Conservation (phyloP, 2,797 vertebrate species). For the Gymnodraco acuticeps region DNA sequence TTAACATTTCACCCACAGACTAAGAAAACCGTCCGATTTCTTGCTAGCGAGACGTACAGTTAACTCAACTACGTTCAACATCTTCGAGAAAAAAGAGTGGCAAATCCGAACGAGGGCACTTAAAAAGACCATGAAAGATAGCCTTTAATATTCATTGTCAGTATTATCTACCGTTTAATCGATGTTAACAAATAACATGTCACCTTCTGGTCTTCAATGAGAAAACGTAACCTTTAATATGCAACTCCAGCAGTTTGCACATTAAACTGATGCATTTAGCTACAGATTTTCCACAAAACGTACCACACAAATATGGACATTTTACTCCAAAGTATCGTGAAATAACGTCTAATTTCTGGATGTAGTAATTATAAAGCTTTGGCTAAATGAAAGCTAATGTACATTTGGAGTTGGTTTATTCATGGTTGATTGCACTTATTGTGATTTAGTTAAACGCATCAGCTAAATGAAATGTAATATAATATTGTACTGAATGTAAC, state of each 20-base stretch:
- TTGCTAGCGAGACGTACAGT: conserved; percentile 1
- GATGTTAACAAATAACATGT: conserved; percentile 22
- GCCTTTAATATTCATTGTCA: conserved; percentile 27
- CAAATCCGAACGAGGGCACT: conserved; percentile 26
- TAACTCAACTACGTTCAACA: conserved; percentile 36
- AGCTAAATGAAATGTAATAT: too few relatives aligned
- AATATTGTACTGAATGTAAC: neutral
- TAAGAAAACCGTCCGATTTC: conserved; percentile 33
- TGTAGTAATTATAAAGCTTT: too few relatives aligned
- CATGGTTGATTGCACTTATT: too few relatives aligned
- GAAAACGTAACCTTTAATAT: neutral
- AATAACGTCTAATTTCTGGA: too few relatives aligned
- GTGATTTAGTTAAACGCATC: too few relatives aligned
- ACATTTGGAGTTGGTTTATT: too few relatives aligned
- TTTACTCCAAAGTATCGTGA: too few relatives aligned
- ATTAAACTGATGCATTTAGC: neutral
- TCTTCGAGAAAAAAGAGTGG: neutral
- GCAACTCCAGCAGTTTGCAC: conserved; percentile 1
- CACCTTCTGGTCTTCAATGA: conserved; percentile 13
- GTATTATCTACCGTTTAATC: conserved; percentile 32
- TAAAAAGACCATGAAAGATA: conserved; percentile 28
- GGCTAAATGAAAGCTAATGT: too few relatives aligned
- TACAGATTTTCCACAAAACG: neutral
- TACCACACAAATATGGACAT: too few relatives aligned
- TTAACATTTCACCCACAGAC: conserved; percentile 7